Evolutionary conservation across 1,140 invertebrate genomes (phyloP).

Genomic region (Aphelinus atriplicis): DNA sequence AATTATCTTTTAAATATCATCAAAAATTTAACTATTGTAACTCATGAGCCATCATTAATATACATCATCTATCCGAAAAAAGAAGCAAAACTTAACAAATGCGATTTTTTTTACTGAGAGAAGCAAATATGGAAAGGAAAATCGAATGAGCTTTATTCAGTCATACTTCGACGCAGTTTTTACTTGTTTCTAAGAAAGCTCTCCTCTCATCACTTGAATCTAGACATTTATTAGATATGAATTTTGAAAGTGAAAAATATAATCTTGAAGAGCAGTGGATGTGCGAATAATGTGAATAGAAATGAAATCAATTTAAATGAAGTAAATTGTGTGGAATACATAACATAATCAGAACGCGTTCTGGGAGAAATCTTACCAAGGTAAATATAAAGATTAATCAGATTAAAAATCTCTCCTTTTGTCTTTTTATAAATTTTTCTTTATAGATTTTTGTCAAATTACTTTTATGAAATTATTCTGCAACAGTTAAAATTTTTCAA

Average conservation of each 20-base stretch:
- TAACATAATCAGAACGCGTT: slow-evolving; percentile 36
- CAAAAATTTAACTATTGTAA: slow-evolving; percentile 48
- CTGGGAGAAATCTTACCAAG: slow-evolving; percentile 29
- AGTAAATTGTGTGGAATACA: slow-evolving; percentile 22
- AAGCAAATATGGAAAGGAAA: slow-evolving; percentile 35
- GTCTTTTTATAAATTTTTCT: not conserved
- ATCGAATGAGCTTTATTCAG: slow-evolving; percentile 4
- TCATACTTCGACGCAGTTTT: not conserved
- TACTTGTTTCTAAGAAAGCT: slow-evolving; percentile 21
- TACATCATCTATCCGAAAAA: slow-evolving; percentile 42
- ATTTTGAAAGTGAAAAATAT: slow-evolving; percentile 11
- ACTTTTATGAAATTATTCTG: no score
- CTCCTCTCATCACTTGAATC: slow-evolving; percentile 4
- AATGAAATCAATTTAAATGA: slow-evolving; percentile 21
- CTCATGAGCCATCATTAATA: slow-evolving; percentile 48
- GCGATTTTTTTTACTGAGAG: slow-evolving; percentile 4
- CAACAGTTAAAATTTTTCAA: no score
- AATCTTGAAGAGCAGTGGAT: slow-evolving; percentile 11
- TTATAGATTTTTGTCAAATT: no score
- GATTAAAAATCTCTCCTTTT: not conserved
- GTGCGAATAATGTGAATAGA: slow-evolving; percentile 22
- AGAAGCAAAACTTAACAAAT: no score
- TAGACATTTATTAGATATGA: slow-evolving; percentile 7
- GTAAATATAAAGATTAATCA: slow-evolving; percentile 12
- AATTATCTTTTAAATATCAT: slow-evolving; percentile 53